Conservation (phyloP, 2,888 invertebrate species). For the Hoplodrina blanda region DNA sequence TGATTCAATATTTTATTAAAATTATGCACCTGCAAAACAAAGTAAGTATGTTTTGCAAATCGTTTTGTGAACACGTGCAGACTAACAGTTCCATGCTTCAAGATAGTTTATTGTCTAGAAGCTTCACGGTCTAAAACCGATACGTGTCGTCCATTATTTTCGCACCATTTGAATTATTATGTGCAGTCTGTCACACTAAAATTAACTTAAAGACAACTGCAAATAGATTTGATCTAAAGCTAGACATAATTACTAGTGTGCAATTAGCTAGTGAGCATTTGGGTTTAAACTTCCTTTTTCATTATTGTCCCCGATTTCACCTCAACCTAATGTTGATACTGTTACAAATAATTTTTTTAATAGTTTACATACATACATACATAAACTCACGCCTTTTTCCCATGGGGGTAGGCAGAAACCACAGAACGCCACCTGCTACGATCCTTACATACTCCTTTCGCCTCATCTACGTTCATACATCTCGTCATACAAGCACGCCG, state of each 20-base stretch:
- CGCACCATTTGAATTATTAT: conserved; percentile 64
- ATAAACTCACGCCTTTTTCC: no score
- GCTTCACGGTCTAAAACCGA: conserved; percentile 65
- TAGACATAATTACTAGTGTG: conserved; percentile 33
- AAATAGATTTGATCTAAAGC: conserved; percentile 53
- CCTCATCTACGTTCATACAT: no score
- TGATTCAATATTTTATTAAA: not conserved
- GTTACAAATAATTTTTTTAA: no score
- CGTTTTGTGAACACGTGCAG: conserved; percentile 26
- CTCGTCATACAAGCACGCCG: no score
- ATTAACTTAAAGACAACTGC: conserved; percentile 34
- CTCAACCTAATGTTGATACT: no score
- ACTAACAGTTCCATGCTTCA: conserved; percentile 22
- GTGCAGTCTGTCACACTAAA: conserved; percentile 58
- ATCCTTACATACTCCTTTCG: no score
- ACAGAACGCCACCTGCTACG: no score
- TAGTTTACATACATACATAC: no score
- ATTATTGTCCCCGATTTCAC: no score
- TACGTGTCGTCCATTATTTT: conserved; percentile 62
- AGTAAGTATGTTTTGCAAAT: conserved; percentile 21
- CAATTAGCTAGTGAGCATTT: conserved; percentile 14
- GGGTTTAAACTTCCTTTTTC: no score
- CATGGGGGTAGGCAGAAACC: no score
- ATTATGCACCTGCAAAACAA: conserved; percentile 6
- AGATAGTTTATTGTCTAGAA: conserved; percentile 47